phyloP scores from a whole-genome alignment of 2,113 vertebrate species.

The Stegostoma tigrinum region DNA sequence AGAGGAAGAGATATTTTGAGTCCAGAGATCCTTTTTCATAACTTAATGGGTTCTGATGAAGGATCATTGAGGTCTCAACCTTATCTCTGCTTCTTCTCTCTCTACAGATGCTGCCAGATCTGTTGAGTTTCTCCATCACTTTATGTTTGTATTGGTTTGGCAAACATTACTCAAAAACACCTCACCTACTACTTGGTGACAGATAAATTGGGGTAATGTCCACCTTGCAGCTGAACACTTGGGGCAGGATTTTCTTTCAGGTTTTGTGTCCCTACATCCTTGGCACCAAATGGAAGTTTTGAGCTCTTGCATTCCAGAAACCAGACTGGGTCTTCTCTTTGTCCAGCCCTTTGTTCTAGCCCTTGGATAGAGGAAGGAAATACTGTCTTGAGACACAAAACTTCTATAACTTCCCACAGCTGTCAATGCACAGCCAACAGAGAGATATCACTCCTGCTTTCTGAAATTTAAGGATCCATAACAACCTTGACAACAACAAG shows the following conservation, averaged over 20 bases:
- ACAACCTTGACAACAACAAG: too few species aligned
- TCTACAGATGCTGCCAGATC: too few species aligned
- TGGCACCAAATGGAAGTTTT: background rate
- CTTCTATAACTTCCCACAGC: too few species aligned
- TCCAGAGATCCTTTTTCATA: too few species aligned
- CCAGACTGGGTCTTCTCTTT: background rate
- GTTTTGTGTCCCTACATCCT: background rate
- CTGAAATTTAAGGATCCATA: background rate
- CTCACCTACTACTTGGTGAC: background rate
- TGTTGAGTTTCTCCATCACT: too few species aligned
- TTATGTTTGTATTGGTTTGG: too few species aligned
- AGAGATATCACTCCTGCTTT: background rate
- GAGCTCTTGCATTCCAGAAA: background rate
- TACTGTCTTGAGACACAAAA: background rate
- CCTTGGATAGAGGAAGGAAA: background rate
- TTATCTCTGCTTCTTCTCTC: too few species aligned
- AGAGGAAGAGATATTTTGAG: too few species aligned
- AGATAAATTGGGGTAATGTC: background rate
- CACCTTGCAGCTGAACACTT: background rate
- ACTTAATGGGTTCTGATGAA: too few species aligned
- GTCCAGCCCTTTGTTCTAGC: background rate
- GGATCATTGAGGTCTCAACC: too few species aligned
- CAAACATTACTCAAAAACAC: background rate
- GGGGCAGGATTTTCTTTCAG: background rate
- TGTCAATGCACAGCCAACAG: background rate